These are phyloP conservation scores for Zosterops borbonicus DNA, from an alignment of 2,113 vertebrate species.

Conservation along the genomic window DNA sequence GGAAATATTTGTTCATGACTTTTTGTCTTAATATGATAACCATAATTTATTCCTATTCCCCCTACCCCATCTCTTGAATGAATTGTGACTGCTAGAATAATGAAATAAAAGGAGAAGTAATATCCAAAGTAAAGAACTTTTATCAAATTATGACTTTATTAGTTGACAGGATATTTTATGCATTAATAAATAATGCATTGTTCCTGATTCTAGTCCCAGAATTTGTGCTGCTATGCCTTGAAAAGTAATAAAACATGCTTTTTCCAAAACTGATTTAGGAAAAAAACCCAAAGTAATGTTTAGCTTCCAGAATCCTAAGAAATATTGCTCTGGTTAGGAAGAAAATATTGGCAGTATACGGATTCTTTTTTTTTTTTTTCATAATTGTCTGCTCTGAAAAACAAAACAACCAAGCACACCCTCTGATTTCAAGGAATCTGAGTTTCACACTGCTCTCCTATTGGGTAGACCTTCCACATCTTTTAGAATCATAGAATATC, in stretches of 20 bases:
- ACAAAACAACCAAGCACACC: neutral
- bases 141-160: neutral
- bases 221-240: neutral
- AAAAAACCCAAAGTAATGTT: accelerated
- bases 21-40: neutral
- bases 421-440: neutral
- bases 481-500: neutral
- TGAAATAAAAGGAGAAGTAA: neutral
- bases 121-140: neutral
- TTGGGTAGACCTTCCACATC: accelerated
- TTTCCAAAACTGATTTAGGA: neutral
- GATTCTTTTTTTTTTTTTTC: neutral
- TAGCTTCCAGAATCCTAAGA: neutral
- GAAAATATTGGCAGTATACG: neutral
- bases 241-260: neutral
- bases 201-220: neutral
- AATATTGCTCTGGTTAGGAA: neutral
- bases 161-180: neutral
- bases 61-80: neutral
- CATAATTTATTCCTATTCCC: neutral
- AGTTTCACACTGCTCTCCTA: neutral
- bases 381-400: neutral
- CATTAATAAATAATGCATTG: neutral
- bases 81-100: neutral
- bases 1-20: neutral